phyloP scores from a whole-genome alignment of 1,140 invertebrate species.

The Cepaea nemoralis region DNA sequence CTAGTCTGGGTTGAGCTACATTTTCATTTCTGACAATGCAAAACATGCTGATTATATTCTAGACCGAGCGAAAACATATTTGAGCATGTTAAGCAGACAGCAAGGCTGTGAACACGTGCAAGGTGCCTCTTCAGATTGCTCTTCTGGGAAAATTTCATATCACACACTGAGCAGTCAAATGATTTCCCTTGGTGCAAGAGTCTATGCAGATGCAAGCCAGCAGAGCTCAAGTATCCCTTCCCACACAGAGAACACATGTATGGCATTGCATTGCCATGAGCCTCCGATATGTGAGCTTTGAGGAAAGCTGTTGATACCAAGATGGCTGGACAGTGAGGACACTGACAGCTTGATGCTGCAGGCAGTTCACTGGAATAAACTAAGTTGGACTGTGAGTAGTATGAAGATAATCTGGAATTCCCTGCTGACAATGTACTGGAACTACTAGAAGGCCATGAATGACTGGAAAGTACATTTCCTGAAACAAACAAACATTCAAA shows the following conservation, averaged over 20 bases:
- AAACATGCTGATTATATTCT: conserved; percentile 21
- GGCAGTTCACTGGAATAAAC: neutral
- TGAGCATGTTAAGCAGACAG: neutral
- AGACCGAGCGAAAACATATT: neutral
- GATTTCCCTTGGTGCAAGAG: conserved; percentile 23
- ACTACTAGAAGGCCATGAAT: neutral
- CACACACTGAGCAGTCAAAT: conserved; percentile 19
- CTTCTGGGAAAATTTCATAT: conserved; percentile 22
- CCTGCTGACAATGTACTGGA: neutral
- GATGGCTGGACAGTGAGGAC: neutral
- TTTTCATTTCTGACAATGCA: conserved; percentile 13
- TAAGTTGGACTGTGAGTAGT: neutral
- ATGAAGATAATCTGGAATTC: conserved; percentile 3
- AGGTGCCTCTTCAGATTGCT: conserved; percentile 20
- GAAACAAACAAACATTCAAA: conserved; percentile 22
- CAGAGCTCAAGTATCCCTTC: conserved; percentile 26
- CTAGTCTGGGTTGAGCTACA: no score
- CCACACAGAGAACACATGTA: conserved; percentile 19
- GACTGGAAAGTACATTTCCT: neutral
- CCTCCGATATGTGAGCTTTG: conserved; percentile 12
- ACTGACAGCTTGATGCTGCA: neutral
- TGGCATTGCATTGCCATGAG: conserved; percentile 7
- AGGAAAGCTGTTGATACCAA: neutral
- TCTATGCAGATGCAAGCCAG: conserved; percentile 23
- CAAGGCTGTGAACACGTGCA: neutral